Percentiles rank a stretch among this genome's conserved stretches.
phyloP scores from a whole-genome alignment of 37 sponge, comb jelly and placozoan species.

The Oscarella lobularis region DNA sequence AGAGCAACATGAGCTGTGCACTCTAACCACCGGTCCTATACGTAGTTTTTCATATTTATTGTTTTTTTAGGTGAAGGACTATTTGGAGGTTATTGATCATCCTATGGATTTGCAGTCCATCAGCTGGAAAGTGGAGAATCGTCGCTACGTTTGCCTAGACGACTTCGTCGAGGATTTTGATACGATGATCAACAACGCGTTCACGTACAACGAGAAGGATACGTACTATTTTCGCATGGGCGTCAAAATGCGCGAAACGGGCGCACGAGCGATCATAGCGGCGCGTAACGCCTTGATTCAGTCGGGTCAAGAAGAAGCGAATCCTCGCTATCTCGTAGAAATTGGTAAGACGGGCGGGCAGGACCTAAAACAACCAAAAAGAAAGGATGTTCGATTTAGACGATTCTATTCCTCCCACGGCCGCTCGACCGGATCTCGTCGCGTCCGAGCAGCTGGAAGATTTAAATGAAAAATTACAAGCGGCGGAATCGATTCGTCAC shows the following conservation, averaged over 20 bases:
- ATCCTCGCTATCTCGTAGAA: not conserved
- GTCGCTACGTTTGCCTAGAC: constrained; percentile 53
- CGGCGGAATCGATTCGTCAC: not conserved
- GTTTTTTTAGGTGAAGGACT: constrained; percentile 75
- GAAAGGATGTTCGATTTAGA: not conserved
- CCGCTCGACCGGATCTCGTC: not conserved
- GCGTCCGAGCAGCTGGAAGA: not conserved
- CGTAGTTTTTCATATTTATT: not conserved
- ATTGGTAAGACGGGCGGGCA: not conserved
- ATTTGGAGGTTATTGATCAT: constrained; percentile 70
- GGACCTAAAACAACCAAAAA: not conserved
- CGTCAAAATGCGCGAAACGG: constrained; percentile 34
- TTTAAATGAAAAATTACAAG: not conserved
- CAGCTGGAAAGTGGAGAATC: constrained; percentile 48
- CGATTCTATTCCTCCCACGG: not conserved
- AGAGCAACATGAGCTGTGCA: no score
- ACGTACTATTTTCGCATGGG: constrained; percentile 81
- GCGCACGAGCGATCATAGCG: not conserved
- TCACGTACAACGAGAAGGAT: constrained; percentile 80
- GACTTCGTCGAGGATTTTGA: constrained; percentile 82
- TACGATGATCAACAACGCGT: constrained; percentile 75
- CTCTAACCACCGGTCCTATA: not conserved
- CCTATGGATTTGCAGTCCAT: constrained; percentile 96
- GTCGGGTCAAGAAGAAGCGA: not conserved
- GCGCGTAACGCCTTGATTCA: not conserved